Evolutionary conservation across 2,888 invertebrate species (phyloP).

Genomic region (Tipula confusa): DNA sequence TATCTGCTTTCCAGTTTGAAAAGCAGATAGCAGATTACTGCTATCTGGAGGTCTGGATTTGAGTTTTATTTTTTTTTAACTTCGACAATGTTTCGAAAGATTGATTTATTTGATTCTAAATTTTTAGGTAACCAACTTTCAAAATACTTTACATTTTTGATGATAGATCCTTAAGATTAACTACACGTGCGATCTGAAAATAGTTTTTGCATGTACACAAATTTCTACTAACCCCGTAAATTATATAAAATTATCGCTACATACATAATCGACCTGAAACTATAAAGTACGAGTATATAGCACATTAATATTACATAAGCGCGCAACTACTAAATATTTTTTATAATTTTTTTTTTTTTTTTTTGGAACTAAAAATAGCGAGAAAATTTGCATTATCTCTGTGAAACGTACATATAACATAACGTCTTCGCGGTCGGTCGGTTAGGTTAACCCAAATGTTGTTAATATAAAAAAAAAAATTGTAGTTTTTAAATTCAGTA

Average conservation of each 20-base stretch:
- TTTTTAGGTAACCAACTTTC: no score
- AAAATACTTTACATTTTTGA: no score
- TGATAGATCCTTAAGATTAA: not conserved
- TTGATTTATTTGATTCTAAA: no score
- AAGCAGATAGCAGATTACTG: no score
- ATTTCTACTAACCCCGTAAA: constrained; percentile 7
- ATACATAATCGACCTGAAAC: not conserved
- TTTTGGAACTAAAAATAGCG: constrained; percentile 15
- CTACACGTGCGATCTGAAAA: not conserved
- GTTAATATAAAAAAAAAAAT: not conserved
- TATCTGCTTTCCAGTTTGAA: no score
- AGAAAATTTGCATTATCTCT: constrained; percentile 20
- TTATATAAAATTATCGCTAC: not conserved
- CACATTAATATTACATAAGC: not conserved
- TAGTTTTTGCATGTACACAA: not conserved
- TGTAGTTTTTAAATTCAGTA: not conserved
- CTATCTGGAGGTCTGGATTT: no score
- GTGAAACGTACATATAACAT: not conserved
- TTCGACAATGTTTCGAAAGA: not conserved
- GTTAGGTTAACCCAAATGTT: constrained; percentile 20
- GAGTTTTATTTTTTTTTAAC: no score
- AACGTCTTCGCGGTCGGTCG: constrained; percentile 1
- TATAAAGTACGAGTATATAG: not conserved
- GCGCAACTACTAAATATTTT: not conserved
- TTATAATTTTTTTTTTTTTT: not conserved